These are phyloP conservation scores for Seison nebaliae DNA, from an alignment of 1,140 invertebrate species.

Conservation along the genomic window DNA sequence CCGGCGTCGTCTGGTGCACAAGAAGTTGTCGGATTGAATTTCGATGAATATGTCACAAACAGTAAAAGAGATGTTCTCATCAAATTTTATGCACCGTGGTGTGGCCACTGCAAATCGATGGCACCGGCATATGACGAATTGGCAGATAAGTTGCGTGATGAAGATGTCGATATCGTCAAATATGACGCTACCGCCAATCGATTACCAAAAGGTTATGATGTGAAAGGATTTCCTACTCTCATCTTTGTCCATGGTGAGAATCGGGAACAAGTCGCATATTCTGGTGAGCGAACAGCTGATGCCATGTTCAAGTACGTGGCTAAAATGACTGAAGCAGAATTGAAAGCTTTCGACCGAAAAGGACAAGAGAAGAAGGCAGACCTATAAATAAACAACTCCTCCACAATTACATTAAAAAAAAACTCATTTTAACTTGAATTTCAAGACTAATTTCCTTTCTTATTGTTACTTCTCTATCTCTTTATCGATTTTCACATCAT, in stretches of 20 bases:
- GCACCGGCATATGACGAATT: constrained; percentile 74
- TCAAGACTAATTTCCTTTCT: too few relatives aligned
- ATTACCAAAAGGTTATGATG: constrained; percentile 65
- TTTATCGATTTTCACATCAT: too few relatives aligned
- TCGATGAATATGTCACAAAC: constrained; percentile 71
- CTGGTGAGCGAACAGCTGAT: constrained; percentile 65
- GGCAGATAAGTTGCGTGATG: constrained; percentile 59
- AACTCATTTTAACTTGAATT: too few relatives aligned
- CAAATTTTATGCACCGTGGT: constrained; percentile 96
- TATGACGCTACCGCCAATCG: constrained; percentile 96
- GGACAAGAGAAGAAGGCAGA: constrained; percentile 64
- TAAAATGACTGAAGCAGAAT: constrained; percentile 56
- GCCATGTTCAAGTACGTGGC: constrained; percentile 88
- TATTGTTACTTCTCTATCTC: too few relatives aligned
- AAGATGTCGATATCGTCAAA: constrained; percentile 63
- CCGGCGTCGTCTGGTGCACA: constrained; percentile 55
- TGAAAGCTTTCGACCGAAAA: constrained; percentile 58
- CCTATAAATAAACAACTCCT: too few relatives aligned
- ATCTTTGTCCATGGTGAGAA: constrained; percentile 66
- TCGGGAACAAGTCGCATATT: constrained; percentile 32
- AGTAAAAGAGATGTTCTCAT: constrained; percentile 70
- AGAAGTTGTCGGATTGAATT: constrained; percentile 77
- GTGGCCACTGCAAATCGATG: constrained; percentile 78
- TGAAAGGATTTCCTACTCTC: constrained; percentile 76
- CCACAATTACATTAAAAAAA: too few relatives aligned